Conservation (phyloP, 1,140 invertebrate genomes). For the Proctacanthus coquilletti region DNA sequence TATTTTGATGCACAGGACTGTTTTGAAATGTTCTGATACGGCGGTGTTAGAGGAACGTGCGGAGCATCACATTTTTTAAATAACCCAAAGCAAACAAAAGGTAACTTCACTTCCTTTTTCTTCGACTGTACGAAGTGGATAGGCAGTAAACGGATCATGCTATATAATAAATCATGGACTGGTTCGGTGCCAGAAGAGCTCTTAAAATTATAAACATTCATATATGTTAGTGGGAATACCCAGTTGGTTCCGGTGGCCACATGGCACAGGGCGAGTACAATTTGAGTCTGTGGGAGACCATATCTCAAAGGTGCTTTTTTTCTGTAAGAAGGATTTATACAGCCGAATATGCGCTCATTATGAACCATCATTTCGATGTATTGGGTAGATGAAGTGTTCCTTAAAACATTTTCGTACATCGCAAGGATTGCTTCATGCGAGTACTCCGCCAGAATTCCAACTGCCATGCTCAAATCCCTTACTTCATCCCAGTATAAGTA, state of each 20-base stretch:
- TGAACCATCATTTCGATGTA: slow-evolving; percentile 5
- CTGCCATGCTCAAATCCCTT: slow-evolving; percentile 7
- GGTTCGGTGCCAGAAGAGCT: too few relatives aligned
- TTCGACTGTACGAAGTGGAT: too few relatives aligned
- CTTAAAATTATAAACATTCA: too few relatives aligned
- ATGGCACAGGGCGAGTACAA: slow-evolving; percentile 9
- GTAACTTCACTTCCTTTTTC: too few relatives aligned
- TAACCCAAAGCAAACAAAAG: too few relatives aligned
- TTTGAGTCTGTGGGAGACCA: slow-evolving; percentile 10
- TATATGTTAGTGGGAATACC: too few relatives aligned
- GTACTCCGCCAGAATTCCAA: background rate
- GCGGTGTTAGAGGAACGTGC: too few relatives aligned
- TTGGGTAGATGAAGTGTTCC: background rate
- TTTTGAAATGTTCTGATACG: too few relatives aligned
- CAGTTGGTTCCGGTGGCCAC: slow-evolving; percentile 5
- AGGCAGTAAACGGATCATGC: too few relatives aligned
- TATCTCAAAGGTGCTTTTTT: slow-evolving; percentile 8
- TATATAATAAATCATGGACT: too few relatives aligned
- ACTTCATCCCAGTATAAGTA: slow-evolving; percentile 9
- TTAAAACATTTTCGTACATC: slow-evolving; percentile 7
- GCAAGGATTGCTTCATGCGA: slow-evolving; percentile 2
- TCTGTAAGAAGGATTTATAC: slow-evolving; percentile 9
- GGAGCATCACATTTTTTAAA: too few relatives aligned
- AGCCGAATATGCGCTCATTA: slow-evolving; percentile 9
- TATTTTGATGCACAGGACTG: too few relatives aligned